Percentiles rank a stretch among this genome's conserved stretches.
These are phyloP conservation scores for Virgularia gustaviana DNA, from an alignment of 92 coral and sea anemone species.

Conservation along the genomic window DNA sequence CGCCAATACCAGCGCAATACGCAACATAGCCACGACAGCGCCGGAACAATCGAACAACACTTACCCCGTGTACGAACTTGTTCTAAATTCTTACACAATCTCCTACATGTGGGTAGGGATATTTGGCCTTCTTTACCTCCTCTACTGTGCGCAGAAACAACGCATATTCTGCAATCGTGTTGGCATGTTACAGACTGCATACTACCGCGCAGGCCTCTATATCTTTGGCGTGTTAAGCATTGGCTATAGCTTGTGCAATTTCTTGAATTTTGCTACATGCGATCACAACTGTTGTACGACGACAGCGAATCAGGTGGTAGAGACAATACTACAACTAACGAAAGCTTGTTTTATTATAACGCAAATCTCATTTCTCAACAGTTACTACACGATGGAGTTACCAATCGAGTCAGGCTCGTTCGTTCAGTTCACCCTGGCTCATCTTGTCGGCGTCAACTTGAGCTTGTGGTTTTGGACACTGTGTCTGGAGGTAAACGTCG, in stretches of 20 bases:
- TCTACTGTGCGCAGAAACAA: too few relatives aligned
- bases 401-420: neutral
- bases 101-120: too few relatives aligned
- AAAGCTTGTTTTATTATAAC: neutral
- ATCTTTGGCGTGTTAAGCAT: slow-evolving; percentile 22
- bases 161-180: too few relatives aligned
- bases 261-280: too few relatives aligned
- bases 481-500: slow-evolving; percentile 17
- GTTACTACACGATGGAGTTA: slow-evolving; percentile 15
- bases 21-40: too few relatives aligned
- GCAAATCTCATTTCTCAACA: slow-evolving; percentile 19
- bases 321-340: neutral
- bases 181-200: too few relatives aligned
- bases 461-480: slow-evolving; percentile 33
- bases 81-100: too few relatives aligned
- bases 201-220: slow-evolving; percentile 23
- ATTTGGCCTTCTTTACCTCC: too few relatives aligned
- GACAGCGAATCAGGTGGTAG: too few relatives aligned
- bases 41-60: too few relatives aligned
- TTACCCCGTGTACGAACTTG: too few relatives aligned
- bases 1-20: too few relatives aligned
- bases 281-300: neutral
- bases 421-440: slow-evolving; percentile 17
- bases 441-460: slow-evolving; percentile 10
- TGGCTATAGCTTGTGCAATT: slow-evolving; percentile 4